Conservation (phyloP, 1,140 invertebrate genomes). For the Lutraria rhynchaena region DNA sequence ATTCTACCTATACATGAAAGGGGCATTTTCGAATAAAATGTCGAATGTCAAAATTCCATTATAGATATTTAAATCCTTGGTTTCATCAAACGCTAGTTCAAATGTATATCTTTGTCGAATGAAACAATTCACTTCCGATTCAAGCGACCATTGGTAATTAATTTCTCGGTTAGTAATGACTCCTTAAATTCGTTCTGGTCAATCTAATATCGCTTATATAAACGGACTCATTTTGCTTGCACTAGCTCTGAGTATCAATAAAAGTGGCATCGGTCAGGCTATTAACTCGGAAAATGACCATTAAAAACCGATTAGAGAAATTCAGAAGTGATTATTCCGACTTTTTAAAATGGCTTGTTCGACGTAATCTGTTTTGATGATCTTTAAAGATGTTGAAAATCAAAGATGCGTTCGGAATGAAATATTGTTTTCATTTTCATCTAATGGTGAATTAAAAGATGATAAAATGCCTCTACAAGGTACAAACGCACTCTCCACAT, state of each 20-base stretch:
- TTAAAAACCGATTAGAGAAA: conserved; percentile 39
- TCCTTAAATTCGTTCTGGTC: conserved; percentile 18
- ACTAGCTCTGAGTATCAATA: conserved; percentile 12
- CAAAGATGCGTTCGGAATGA: conserved; percentile 25
- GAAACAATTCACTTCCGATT: not conserved
- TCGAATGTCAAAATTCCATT: not conserved
- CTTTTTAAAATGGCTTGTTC: conserved; percentile 8
- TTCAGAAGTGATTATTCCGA: not conserved
- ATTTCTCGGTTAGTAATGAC: conserved; percentile 35
- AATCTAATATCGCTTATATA: conserved; percentile 35
- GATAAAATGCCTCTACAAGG: not conserved
- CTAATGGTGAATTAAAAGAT: conserved; percentile 51
- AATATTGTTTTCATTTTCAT: conserved; percentile 4
- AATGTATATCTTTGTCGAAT: not conserved
- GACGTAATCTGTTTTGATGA: conserved; percentile 31
- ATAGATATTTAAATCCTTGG: not conserved
- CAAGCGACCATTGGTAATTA: conserved; percentile 34
- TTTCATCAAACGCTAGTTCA: not conserved
- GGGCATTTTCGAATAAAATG: too few species aligned
- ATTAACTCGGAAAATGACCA: conserved; percentile 37
- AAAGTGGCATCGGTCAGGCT: conserved; percentile 1
- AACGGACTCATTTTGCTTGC: not conserved
- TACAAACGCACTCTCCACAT: not conserved
- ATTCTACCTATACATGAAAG: not conserved
- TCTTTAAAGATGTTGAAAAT: conserved; percentile 13